Base-by-base conservation (phyloP, 2,113 vertebrate species). In the Crocuta crocuta region DNA sequence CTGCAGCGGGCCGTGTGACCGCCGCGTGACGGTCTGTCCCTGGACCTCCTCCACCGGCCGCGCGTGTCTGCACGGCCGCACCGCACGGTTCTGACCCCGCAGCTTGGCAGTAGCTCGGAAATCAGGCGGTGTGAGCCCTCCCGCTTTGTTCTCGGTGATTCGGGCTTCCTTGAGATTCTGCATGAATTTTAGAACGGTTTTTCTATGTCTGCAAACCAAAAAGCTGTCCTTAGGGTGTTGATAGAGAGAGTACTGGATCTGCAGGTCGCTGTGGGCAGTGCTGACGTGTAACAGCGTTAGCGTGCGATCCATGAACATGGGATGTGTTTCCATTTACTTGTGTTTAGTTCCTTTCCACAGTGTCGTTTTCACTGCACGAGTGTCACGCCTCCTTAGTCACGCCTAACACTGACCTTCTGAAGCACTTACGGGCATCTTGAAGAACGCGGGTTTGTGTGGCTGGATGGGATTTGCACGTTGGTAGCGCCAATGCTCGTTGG, bases 51-150 rank as follows among this genome's bases (percentile, higher is more conserved):
- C 61, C 13, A 0, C 1, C 5, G 48, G 63, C 45, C 48, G 0
- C 26, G 35, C 10, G 10, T 58, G 28, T 68, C 61, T n/a, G 26
- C 2, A 13, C 8, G 63, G 43, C 58, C 35, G 12, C 5, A 4
- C 10, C 10, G 0, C 35, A 28, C 0, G 0, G 35, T 50, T 23
- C 17, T 19, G 65, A n/a, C 24, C 10, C 48, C 70, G 50, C 35
- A 15, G 48, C 35, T 88, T 39, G 10, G 6, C 21, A 21, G 35
- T n/a, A 26, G n/a, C 33, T 55, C 68, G 68, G 50, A 58, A 79
- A 45, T 58, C 28, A 87, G n/a, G 6, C 35, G 45, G n/a, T 10
- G 5, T n/a, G 50, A 48, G 58, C 2, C 63, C 16, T 16, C 92
- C 23, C 28, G 13, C 23, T 88, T 80, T 80, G 50, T 58, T 94